Evolutionary conservation across 2,888 invertebrate genomes (phyloP), one percentile per base, ranked within the genome.

Genomic region (Tenthredo livida): DNA sequence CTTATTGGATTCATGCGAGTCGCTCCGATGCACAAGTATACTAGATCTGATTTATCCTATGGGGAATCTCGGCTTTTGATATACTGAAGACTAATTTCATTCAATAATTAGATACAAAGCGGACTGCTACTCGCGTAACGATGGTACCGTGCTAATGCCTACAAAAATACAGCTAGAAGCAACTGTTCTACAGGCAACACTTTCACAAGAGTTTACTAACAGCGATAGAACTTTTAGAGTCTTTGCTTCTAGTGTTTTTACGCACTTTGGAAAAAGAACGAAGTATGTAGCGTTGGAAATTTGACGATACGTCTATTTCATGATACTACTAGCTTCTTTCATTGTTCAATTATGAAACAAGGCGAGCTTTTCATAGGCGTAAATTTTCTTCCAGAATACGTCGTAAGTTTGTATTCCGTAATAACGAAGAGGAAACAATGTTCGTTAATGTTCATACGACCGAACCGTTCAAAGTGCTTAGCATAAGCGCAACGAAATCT

Each of bases 1-100:
- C 86, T 89, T 67, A 85, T 89, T 1, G 90, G 90, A 61, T 88
- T 89, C 77, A 70, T 90, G 72, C 88, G 90, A 78, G 86, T 90
- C 61, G 86, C 88, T 5, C 88, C 91, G 70, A 58, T 85, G 67
- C 88, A 89, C 82, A 89, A 87, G 91, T 91, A 88, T 50, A 65
- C 10, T 85, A 50, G 58, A 83, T 54, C 10, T 47, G 73, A 67
- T 67, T 67, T 40, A 67, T 73, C 3, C n/a, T 73, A 21, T 54
- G 6, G 1, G 15, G 4, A 29, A 4, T 75, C 5, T 47, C 15
- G n/a, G 43, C 1, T n/a, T 75, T 75, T 43, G 10, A 47, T 75
- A 25, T 15, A 50, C 85, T 12, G n/a, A 78, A 67, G 78, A 84
- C 33, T 29, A 84, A 40, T 40, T 58, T 17, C 6, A 33, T 80